Conservation (phyloP, 2,797 vertebrate species). For the Clarias laeviceps region DNA sequence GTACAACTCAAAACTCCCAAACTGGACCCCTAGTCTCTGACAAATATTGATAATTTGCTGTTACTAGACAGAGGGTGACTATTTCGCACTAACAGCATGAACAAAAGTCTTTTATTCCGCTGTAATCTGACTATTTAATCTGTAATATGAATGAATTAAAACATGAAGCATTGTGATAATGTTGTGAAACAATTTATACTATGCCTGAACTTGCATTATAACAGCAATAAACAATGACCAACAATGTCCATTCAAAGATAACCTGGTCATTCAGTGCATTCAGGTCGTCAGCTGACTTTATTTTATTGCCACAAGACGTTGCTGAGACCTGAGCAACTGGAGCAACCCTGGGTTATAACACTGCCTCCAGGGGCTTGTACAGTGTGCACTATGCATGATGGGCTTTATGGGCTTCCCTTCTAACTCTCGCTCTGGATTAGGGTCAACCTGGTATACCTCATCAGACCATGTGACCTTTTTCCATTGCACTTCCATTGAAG, state of each 20-base stretch:
- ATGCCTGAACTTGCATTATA: not conserved
- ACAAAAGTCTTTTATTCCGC: not conserved
- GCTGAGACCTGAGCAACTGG: too few relatives aligned
- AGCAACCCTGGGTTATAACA: too few relatives aligned
- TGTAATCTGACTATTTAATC: not conserved
- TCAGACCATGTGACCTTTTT: too few relatives aligned
- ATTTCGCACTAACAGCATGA: not conserved
- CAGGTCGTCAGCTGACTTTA: too few relatives aligned
- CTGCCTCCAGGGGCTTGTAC: too few relatives aligned
- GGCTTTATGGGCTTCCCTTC: too few relatives aligned
- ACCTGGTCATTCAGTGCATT: too few relatives aligned
- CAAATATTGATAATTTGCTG: not conserved
- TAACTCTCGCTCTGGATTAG: too few relatives aligned
- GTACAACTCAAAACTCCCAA: not conserved
- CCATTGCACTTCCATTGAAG: too few relatives aligned
- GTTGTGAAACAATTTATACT: not conserved
- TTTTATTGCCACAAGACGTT: too few relatives aligned
- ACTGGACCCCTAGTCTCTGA: not conserved
- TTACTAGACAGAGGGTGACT: not conserved
- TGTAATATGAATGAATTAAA: not conserved
- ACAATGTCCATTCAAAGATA: not conserved
- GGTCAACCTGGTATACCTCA: too few relatives aligned
- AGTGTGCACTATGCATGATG: too few relatives aligned
- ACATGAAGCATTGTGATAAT: not conserved
- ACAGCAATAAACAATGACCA: not conserved